Evolutionary conservation across 1,140 invertebrate species (phyloP).

Genomic region (Chrysomallon squamiferum): DNA sequence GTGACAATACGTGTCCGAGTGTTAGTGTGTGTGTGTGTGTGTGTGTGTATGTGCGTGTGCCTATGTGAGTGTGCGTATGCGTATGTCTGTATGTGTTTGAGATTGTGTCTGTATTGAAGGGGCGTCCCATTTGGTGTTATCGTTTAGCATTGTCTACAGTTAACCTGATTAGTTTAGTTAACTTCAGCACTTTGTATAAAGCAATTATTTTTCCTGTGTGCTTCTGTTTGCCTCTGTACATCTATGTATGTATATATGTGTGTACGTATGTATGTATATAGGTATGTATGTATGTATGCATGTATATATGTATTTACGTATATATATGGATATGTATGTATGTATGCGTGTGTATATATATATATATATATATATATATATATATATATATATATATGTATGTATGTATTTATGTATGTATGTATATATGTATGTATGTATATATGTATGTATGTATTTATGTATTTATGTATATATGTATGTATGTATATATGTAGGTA

Average conservation of each 20-base stretch:
- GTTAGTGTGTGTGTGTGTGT: conserved; percentile 1
- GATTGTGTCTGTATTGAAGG: not conserved
- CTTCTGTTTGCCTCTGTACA: not conserved
- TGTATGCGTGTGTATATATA: no score
- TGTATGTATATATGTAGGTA: no score
- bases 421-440: no score
- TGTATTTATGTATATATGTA: no score
- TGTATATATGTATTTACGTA: not conserved
- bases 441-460: no score
- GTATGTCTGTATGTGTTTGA: conserved; percentile 3
- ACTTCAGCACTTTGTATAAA: not conserved
- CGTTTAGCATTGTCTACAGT: not conserved
- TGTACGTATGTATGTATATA: conserved; percentile 5
- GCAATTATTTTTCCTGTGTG: not conserved
- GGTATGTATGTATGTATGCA: not conserved
- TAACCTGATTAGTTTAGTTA: not conserved
- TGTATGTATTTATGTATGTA: no score
- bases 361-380: no score
- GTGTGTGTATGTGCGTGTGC: not conserved
- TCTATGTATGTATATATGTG: conserved; percentile 5
- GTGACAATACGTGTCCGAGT: not conserved
- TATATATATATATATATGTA: no score
- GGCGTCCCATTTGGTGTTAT: not conserved
- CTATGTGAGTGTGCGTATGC: not conserved
- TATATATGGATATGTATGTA: no score